Evolutionary conservation across 2,888 invertebrate species (phyloP).

Genomic region (Reticulitermes lucifugus): DNA sequence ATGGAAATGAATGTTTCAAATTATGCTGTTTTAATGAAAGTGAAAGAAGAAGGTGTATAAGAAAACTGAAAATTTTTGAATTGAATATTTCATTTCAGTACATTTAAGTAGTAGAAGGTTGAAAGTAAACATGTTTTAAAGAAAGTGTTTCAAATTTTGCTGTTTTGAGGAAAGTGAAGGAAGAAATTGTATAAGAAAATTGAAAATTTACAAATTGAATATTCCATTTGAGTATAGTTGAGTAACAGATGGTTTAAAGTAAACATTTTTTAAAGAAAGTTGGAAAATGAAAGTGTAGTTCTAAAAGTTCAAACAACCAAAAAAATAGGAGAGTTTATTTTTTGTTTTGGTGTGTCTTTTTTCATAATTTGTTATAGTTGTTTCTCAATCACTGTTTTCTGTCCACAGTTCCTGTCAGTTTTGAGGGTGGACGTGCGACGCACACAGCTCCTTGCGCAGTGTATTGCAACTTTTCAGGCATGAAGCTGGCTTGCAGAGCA

Average conservation of each 20-base stretch:
- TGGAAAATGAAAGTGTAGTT: background rate
- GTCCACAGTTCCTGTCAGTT: background rate
- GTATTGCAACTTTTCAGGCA: conserved; percentile 12
- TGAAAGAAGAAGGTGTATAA: too few relatives aligned
- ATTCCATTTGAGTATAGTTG: too few relatives aligned
- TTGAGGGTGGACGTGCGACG: background rate
- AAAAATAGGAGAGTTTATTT: background rate
- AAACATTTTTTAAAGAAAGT: background rate
- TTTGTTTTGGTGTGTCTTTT: background rate
- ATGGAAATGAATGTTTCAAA: too few relatives aligned
- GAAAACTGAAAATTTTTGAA: too few relatives aligned
- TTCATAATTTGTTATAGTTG: background rate
- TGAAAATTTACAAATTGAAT: too few relatives aligned
- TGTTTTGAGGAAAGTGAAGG: too few relatives aligned
- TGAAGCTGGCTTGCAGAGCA: conserved; percentile 9
- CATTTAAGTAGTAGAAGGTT: too few relatives aligned
- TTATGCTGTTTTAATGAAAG: too few relatives aligned
- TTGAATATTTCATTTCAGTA: too few relatives aligned
- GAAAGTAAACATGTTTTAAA: too few relatives aligned
- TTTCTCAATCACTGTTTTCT: background rate
- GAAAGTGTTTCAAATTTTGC: too few relatives aligned
- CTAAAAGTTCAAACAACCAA: background rate
- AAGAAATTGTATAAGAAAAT: too few relatives aligned
- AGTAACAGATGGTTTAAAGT: background rate
- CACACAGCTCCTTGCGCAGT: background rate